Evolutionary conservation across 2,888 invertebrate genomes (phyloP).

Genomic region (Dexiosoma caninum): DNA sequence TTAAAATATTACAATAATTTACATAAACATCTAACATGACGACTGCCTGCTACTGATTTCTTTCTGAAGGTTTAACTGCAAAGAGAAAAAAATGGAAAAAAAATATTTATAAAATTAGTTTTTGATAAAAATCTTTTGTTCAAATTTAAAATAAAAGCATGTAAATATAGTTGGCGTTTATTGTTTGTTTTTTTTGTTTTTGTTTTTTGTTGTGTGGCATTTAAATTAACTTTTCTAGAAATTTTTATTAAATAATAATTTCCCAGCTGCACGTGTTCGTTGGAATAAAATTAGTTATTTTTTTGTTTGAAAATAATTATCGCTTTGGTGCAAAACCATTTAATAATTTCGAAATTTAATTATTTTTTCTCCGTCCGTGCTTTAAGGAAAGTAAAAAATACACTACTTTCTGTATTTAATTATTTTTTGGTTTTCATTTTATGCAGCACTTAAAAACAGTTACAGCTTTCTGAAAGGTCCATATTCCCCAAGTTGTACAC

Average conservation of each 20-base stretch:
- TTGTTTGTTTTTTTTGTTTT: not conserved
- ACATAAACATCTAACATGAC: slow-evolving; percentile 36
- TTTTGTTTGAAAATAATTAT: slow-evolving; percentile 39
- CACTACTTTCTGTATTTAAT: too few species aligned
- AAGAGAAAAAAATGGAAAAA: slow-evolving; percentile 65
- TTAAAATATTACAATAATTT: slow-evolving; percentile 10
- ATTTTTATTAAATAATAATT: slow-evolving; percentile 26
- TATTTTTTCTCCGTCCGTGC: not conserved
- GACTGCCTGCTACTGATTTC: slow-evolving; percentile 66
- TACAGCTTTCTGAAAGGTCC: too few species aligned
- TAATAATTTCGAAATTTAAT: not conserved
- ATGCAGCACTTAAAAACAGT: too few species aligned
- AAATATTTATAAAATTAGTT: slow-evolving; percentile 22
- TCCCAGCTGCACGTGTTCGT: slow-evolving; percentile 51
- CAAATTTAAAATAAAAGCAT: slow-evolving; percentile 13
- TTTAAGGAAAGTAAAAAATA: not conserved
- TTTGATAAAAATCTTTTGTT: not conserved
- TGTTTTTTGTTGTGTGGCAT: not conserved
- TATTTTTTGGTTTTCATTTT: too few species aligned
- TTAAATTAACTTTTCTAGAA: not conserved
- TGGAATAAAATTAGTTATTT: too few species aligned
- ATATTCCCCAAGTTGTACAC: too few species aligned
- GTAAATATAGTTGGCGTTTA: not conserved
- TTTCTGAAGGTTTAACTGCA: slow-evolving; percentile 70
- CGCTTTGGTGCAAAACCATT: not conserved